Conservation (phyloP, 2,113 vertebrate genomes). For the Opisthocomus hoazin region DNA sequence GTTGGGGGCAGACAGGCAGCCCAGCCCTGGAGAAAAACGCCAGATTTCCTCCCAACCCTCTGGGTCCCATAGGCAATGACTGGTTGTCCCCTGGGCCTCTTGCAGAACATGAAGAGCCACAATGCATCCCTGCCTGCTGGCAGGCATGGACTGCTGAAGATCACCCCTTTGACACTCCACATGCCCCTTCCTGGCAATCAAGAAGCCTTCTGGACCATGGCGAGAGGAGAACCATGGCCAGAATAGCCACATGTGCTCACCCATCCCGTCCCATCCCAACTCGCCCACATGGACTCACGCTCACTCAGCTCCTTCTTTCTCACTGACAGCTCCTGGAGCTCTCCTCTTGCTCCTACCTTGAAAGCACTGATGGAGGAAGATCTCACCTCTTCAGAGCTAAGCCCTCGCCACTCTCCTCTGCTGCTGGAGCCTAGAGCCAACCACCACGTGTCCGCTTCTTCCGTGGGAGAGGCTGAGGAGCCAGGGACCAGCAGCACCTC, state of each 20-base stretch:
- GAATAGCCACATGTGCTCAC: rapidly evolving
- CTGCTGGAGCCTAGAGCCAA: rapidly evolving
- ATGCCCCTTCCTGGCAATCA: neutral
- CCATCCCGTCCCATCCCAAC: rapidly evolving
- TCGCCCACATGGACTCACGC: neutral
- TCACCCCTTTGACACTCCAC: neutral
- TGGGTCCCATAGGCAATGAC: rapidly evolving
- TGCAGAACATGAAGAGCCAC: too few relatives aligned
- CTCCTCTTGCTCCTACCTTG: neutral
- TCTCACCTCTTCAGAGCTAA: neutral
- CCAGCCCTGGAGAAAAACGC: neutral
- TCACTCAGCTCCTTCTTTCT: neutral
- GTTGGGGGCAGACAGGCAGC: neutral
- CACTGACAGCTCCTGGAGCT: neutral
- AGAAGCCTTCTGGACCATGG: neutral
- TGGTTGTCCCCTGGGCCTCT: neutral
- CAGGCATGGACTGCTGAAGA: neutral
- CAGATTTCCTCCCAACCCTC: neutral
- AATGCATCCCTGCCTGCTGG: too few relatives aligned
- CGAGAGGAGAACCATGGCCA: neutral
- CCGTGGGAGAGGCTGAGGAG: neutral
- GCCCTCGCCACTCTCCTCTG: neutral
- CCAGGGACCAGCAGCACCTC: neutral
- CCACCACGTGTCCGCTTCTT: neutral
- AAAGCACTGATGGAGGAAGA: neutral